Base-by-base conservation (phyloP, 2,113 vertebrate genomes). In the Laterallus jamaicensis region DNA sequence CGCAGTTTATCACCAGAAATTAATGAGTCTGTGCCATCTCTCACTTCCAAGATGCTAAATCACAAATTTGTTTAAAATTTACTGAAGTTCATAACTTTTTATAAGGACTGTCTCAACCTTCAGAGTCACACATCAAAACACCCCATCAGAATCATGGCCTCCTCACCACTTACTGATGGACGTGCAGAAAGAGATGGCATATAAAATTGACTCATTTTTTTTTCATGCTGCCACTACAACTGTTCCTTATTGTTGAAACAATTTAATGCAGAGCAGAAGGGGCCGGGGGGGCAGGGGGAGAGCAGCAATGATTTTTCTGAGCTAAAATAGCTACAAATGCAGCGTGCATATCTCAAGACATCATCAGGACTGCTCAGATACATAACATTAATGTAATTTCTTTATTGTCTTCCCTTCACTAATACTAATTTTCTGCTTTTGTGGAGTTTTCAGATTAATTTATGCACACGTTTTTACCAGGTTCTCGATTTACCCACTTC, bases 61-160 rank as follows among this genome's bases (percentile, higher is more conserved):
- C 86, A 71, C 13, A 26, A 86, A 59, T 91, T 96, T 88, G 88
- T 96, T 94, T 86, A 87, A 94, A 94, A 97, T 40, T 28, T 76
- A 69, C 64, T 68, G 85, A 55, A 73, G 55, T 91, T 94, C 5
- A 29, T 54, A 56, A 90, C 86, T 93, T 91, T 92, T 92, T 55
- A 56, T 60, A 91, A 63, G 75, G 88, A 49, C 66, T 9, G 2
- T 44, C 8, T 70, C 60, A 82, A n/a, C 71, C 82, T 96, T 91
- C 54, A 14, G 78, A 52, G 78, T 63, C 39, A 21, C 54, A 22
- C 16, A 1, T 68, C 89, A 84, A 93, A 96, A 83, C 60, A 73
- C 24, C 59, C 15, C 1, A 7, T 63, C 62, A 37, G 55, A 76
- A 66, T 73, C 47, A 1, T 52, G 58, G 81, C 79, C 60, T 79